Conservation (phyloP, 1,140 invertebrate species). For the Glossosoma conforme region DNA sequence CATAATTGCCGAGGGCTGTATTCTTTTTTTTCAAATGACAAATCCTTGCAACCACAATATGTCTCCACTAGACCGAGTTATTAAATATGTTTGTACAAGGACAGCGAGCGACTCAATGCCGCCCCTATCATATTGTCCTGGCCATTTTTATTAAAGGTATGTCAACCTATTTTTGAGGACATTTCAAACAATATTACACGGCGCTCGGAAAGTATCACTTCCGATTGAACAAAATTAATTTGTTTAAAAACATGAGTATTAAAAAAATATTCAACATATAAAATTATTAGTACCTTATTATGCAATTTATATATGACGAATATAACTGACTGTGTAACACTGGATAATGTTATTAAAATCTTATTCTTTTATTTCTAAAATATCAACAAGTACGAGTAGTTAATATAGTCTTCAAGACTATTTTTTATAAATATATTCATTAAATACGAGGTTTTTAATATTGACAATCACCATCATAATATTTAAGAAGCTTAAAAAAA, state of each 20-base stretch:
- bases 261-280: not conserved
- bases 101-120: conserved; percentile 16
- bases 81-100: conserved; percentile 31
- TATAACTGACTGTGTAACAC: too few species aligned
- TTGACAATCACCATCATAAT: too few species aligned
- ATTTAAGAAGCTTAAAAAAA: too few species aligned
- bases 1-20: conserved; percentile 25
- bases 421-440: too few species aligned
- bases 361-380: too few species aligned
- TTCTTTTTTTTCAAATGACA: conserved; percentile 12
- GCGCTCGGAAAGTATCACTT: conserved; percentile 2
- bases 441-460: too few species aligned
- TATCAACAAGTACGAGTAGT: too few species aligned
- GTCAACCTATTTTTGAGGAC: conserved; percentile 27
- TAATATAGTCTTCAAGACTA: too few species aligned
- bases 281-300: conserved; percentile 2
- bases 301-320: not conserved
- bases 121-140: conserved; percentile 23
- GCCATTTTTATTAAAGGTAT: conserved; percentile 26
- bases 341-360: too few species aligned
- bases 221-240: not conserved
- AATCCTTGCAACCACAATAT: conserved; percentile 19
- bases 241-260: not conserved
- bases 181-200: conserved; percentile 19
- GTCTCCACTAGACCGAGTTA: conserved; percentile 25